phyloP scores from a whole-genome alignment of 2,113 vertebrate species.

The Alethe diademata region DNA sequence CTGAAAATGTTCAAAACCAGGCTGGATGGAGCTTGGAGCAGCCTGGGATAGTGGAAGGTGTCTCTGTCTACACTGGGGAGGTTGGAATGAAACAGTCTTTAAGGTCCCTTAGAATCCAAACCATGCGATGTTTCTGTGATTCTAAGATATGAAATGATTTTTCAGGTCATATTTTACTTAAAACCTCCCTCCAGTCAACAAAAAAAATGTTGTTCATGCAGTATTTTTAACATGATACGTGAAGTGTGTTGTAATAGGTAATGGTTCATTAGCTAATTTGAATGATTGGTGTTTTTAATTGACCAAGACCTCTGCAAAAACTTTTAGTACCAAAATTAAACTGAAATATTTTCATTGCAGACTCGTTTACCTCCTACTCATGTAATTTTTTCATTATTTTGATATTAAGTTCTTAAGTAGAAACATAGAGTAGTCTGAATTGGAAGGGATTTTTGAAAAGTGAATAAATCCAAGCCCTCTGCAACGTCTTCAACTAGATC shows the following conservation, averaged over 20 bases:
- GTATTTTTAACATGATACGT: neutral
- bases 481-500: neutral
- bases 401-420: neutral
- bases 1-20: neutral
- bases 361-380: neutral
- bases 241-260: fast-evolving
- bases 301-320: neutral
- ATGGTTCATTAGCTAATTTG: neutral
- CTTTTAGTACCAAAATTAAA: neutral
- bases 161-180: neutral
- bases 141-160: neutral
- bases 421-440: neutral
- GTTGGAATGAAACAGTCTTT: neutral
- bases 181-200: neutral
- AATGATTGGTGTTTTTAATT: neutral
- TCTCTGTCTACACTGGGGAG: fast-evolving
- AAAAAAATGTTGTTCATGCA: neutral
- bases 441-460: neutral
- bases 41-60: fast-evolving
- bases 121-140: neutral
- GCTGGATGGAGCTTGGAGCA: fast-evolving
- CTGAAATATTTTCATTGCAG: neutral
- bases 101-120: neutral
- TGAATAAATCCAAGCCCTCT: neutral
- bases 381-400: neutral